Conservation (phyloP, 2,113 vertebrate species). For the Cacatua alba region DNA sequence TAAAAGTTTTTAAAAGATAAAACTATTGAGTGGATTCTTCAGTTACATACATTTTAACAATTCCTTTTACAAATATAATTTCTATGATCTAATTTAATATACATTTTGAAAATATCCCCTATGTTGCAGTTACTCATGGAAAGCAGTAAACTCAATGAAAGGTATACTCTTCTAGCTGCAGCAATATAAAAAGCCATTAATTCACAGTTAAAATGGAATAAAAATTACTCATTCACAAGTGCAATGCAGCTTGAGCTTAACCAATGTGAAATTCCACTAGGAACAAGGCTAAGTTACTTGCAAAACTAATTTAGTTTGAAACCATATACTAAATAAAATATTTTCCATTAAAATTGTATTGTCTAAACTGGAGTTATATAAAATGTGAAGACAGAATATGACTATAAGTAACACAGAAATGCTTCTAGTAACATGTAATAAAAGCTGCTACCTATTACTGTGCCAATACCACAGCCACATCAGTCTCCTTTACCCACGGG, state of each 20-base stretch:
- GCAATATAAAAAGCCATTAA: slow-evolving; percentile 42
- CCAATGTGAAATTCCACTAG: slow-evolving; percentile 5
- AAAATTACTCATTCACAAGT: slow-evolving; percentile 27
- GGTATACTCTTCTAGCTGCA: slow-evolving; percentile 20
- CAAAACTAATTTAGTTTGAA: neutral
- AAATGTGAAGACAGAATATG: neutral
- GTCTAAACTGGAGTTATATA: neutral
- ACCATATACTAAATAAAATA: neutral
- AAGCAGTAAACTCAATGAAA: slow-evolving; percentile 40
- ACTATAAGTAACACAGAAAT: neutral
- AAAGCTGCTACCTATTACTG: neutral
- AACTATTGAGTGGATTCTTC: neutral
- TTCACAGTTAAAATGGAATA: slow-evolving; percentile 53
- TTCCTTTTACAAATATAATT: slow-evolving; percentile 48
- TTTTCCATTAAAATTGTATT: neutral
- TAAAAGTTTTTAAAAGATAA: neutral
- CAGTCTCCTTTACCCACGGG: neutral
- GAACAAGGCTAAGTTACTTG: neutral
- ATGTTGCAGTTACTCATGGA: slow-evolving; percentile 35
- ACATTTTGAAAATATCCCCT: slow-evolving; percentile 51
- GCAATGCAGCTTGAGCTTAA: slow-evolving; percentile 28
- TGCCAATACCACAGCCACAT: neutral
- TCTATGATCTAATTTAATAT: slow-evolving; percentile 33
- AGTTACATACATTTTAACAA: neutral
- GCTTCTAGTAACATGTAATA: neutral